These are phyloP conservation scores for Porites evermanni DNA, from an alignment of 92 coral and sea anemone species.

Conservation along the genomic window DNA sequence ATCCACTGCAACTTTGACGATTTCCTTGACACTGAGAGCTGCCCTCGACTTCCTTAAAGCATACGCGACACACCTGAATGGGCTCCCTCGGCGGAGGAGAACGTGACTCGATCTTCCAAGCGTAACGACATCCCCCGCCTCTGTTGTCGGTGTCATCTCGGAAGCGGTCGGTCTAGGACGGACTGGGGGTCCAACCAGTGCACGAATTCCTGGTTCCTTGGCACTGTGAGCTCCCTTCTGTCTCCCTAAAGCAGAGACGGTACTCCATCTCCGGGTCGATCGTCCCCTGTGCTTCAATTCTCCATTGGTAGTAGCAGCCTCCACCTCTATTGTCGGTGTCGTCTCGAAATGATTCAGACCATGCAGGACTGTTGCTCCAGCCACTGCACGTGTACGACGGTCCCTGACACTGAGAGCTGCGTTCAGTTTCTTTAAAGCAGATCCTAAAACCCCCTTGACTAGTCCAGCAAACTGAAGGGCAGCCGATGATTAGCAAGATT, in stretches of 20 bases:
- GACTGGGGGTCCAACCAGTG: constrained; percentile 52
- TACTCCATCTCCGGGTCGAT: constrained; percentile 27
- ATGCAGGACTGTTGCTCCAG: constrained; percentile 42
- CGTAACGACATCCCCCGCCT: constrained; percentile 64
- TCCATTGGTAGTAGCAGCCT: constrained; percentile 73
- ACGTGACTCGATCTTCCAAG: constrained; percentile 60
- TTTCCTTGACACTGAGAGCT: background rate
- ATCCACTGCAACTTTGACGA: constrained; percentile 49
- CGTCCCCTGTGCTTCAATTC: constrained; percentile 36
- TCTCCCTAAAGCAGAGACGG: constrained; percentile 31
- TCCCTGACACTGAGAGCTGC: constrained; percentile 59
- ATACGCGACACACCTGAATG: constrained; percentile 42
- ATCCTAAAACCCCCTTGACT: constrained; percentile 42
- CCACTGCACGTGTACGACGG: constrained; percentile 66
- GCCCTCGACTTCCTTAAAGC: constrained; percentile 51
- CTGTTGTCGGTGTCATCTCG: constrained; percentile 29
- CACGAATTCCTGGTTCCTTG: constrained; percentile 48
- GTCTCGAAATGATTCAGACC: constrained; percentile 67
- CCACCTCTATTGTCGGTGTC: constrained; percentile 77
- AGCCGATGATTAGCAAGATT: background rate
- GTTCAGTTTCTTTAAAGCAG: constrained; percentile 60
- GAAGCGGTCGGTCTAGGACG: constrained; percentile 55
- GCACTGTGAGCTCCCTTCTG: constrained; percentile 42
- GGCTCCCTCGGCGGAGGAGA: background rate
- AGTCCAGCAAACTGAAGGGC: background rate